phyloP scores from a whole-genome alignment of 2,797 vertebrate genomes.

The Pangasius krempfi region DNA sequence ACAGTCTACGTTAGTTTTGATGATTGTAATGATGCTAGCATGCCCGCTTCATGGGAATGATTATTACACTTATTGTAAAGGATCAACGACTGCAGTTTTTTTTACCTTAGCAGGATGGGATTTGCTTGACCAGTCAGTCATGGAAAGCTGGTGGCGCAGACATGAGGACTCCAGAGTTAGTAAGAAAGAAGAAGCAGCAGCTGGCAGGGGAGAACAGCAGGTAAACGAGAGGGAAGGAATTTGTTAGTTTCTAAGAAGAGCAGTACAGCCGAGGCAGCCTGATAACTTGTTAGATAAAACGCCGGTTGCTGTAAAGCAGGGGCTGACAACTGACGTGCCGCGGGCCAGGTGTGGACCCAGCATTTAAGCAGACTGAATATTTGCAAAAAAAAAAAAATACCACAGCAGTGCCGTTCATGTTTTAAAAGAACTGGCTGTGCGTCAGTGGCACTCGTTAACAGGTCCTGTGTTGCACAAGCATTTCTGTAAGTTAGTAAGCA shows the following conservation, averaged over 20 bases:
- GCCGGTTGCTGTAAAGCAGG: neutral
- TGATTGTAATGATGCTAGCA: neutral
- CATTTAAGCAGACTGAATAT: neutral
- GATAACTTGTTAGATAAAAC: constrained; percentile 14
- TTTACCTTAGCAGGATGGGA: neutral
- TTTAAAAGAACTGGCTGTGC: neutral
- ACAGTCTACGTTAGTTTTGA: neutral
- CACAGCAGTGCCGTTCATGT: neutral
- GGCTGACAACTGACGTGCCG: neutral
- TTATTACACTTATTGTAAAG: neutral
- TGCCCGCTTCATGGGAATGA: neutral
- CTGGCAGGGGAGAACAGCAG: constrained; percentile 31
- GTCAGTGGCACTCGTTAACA: neutral
- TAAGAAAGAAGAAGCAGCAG: constrained; percentile 26
- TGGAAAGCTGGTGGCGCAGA: neutral
- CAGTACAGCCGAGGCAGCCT: neutral
- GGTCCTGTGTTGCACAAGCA: neutral
- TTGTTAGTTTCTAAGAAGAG: neutral
- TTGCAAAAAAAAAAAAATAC: neutral
- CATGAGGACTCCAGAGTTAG: neutral
- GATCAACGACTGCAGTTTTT: neutral
- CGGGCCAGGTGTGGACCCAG: neutral
- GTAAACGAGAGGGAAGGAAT: constrained; percentile 35
- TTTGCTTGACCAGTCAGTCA: neutral
- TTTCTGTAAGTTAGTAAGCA: neutral